phyloP scores from a whole-genome alignment of 2,797 vertebrate species.

The Pyrrhura leucotis region DNA sequence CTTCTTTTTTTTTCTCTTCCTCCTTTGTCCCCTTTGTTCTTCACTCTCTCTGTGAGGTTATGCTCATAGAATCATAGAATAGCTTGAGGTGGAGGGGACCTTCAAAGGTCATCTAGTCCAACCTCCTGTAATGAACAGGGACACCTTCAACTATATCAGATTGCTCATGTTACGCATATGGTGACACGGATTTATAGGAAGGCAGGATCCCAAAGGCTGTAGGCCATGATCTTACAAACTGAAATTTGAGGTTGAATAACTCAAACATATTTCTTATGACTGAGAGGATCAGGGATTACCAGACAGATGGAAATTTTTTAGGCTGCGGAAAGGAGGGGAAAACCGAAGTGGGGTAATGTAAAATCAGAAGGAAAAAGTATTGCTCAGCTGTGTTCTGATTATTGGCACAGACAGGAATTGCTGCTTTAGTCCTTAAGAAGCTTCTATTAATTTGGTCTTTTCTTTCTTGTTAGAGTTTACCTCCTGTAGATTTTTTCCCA shows the following conservation, averaged over 20 bases:
- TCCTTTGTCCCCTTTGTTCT: neutral
- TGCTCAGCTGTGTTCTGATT: neutral
- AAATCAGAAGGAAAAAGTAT: neutral
- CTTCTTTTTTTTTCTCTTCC: neutral
- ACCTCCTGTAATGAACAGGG: neutral
- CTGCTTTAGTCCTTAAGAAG: neutral
- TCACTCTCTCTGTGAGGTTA: neutral
- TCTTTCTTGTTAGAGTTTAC: neutral
- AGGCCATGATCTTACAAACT: neutral
- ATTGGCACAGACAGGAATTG: neutral
- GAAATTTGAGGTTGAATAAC: neutral
- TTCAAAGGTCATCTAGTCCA: neutral
- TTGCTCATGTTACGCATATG: neutral
- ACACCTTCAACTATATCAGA: neutral
- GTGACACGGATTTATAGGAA: neutral
- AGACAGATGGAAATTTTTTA: neutral
- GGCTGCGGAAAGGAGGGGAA: neutral
- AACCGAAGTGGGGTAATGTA: neutral
- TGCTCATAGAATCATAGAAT: neutral
- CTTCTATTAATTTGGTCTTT: neutral
- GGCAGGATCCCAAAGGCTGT: neutral
- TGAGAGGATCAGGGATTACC: neutral
- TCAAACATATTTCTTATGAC: neutral
- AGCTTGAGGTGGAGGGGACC: neutral
- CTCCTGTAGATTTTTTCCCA: neutral